Evolutionary conservation across 2,888 invertebrate genomes (phyloP), one percentile per base, ranked within the genome.

Genomic region (Drepana falcataria): DNA sequence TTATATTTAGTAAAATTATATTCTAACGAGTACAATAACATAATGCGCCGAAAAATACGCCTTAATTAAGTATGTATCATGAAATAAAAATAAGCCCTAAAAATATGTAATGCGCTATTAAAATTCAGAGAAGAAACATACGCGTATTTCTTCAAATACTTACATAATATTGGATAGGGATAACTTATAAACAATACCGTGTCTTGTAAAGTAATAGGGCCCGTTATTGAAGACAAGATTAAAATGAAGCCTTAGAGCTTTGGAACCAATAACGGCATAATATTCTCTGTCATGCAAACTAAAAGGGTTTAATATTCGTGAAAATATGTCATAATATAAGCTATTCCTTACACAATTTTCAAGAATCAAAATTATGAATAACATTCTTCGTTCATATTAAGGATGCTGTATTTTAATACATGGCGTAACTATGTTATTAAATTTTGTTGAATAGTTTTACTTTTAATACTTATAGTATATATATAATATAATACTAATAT

Each of bases 251-350:
- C 54, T 58, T 57, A 59, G 60, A 61, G 57, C 53, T 44, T 44
- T 44, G 44, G 44, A 57, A 59, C 58, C 57, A 63, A 63, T 63
- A 64, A 58, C 34, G 65, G 61, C 61, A 54, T 57, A 21, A 34
- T 53, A 60, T 63, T 64, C 59, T 60, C 57, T 64, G 57, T 63
- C 53, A 61, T 59, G 56, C 55, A 52, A 47, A 52, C 54, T 56
- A 56, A 59, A 21, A 55, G 53, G 55, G 58, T 66, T 66, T 71
- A 61, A 69, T 71, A 65, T 66, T 57, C 53, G 52, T 55, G 55
- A 56, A 65, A 65, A 55, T 65, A 65, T 64, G 59, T 57, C 55
- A 61, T 64, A 65, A 54, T 61, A 58, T 40, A 66, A 64, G 64
- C 63, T 52, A 58, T 9, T 44, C 7, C 4, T 41, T 41, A 4